Evolutionary conservation across 2,113 vertebrate genomes (phyloP).

Genomic region (Pristiophorus japonicus): DNA sequence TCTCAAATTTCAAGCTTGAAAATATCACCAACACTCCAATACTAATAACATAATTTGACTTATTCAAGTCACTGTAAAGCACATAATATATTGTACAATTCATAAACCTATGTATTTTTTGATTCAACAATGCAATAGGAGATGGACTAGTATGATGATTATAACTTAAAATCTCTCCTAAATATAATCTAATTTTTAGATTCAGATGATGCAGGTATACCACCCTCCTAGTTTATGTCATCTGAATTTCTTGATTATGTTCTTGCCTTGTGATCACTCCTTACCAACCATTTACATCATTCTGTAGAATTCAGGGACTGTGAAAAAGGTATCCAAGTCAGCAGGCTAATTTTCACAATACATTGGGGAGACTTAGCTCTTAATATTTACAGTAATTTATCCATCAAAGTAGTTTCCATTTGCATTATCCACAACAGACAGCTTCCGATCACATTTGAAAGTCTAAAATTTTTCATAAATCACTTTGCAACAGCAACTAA

Average conservation of each 20-base stretch:
- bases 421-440: background rate
- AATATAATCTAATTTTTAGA: background rate
- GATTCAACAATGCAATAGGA: background rate
- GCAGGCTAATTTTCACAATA: background rate
- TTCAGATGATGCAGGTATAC: background rate
- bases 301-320: background rate
- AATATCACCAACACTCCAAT: background rate
- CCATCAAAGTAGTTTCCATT: background rate
- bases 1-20: background rate
- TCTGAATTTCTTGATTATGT: background rate
- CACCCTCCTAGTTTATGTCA: background rate
- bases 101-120: background rate
- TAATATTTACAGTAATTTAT: background rate
- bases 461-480: conserved; percentile 18
- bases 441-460: background rate
- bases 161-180: too few species aligned
- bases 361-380: background rate
- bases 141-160: background rate
- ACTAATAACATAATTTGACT: background rate
- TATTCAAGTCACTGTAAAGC: background rate
- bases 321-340: background rate
- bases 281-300: background rate
- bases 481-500: background rate
- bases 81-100: background rate
- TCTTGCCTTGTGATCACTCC: background rate